phyloP scores from a whole-genome alignment of 2,113 vertebrate species.

The Sorex araneus region DNA sequence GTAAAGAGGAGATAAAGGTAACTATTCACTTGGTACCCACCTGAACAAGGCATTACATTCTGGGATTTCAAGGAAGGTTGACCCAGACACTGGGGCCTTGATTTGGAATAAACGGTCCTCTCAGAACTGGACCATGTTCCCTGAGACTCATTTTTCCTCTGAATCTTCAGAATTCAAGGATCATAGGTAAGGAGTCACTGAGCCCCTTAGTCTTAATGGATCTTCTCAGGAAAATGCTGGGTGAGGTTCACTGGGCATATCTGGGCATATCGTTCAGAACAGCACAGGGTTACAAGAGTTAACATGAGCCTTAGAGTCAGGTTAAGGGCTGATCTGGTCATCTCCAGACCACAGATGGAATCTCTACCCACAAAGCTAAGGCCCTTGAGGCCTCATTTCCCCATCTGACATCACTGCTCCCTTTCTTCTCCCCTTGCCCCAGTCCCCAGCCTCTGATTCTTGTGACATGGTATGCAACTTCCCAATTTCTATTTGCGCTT shows the following conservation, averaged over 20 bases:
- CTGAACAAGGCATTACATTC: neutral
- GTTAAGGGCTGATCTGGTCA: neutral
- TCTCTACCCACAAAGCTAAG: neutral
- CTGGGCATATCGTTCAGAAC: neutral
- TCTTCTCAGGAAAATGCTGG: neutral
- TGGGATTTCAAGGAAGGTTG: conserved; percentile 4
- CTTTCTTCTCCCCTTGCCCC: neutral
- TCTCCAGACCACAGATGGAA: neutral
- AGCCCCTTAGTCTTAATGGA: neutral
- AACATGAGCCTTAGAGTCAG: neutral
- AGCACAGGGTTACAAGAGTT: neutral
- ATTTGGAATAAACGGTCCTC: neutral
- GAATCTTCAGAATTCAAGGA: neutral
- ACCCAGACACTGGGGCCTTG: neutral
- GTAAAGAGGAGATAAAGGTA: neutral
- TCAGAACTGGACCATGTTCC: neutral
- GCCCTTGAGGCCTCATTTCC: neutral
- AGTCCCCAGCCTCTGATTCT: neutral
- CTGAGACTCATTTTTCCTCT: neutral
- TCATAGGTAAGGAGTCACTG: neutral
- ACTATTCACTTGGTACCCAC: neutral
- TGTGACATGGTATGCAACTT: neutral
- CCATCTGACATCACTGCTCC: neutral
- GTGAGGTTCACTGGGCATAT: neutral
- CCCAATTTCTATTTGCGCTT: neutral